Evolutionary conservation across 64 coral and sea anemone genomes (phyloP).

Genomic region (Orbicella faveolata): DNA sequence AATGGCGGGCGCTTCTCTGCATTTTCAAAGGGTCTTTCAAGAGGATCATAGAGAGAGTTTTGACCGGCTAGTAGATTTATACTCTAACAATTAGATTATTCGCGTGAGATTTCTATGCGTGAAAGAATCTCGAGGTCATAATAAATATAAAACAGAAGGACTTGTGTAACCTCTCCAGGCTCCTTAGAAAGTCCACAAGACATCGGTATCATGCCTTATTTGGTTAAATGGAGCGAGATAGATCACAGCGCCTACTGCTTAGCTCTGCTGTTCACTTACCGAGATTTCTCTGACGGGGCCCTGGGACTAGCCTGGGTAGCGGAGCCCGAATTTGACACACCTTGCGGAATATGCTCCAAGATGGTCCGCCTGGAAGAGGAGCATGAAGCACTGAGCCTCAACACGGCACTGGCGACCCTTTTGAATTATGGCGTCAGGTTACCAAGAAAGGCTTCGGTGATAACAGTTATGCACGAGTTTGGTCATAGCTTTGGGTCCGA

Average conservation of each 20-base stretch:
- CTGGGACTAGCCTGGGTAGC: constrained; percentile 90
- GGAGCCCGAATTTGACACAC: not conserved
- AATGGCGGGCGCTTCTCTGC: too few relatives aligned
- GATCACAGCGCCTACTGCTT: constrained; percentile 77
- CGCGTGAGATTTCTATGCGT: too few relatives aligned
- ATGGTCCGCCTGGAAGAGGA: constrained; percentile 11
- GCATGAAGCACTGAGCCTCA: constrained; percentile 44
- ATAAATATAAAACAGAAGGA: too few relatives aligned
- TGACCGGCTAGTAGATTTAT: too few relatives aligned
- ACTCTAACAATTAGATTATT: too few relatives aligned
- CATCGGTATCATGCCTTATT: constrained; percentile 41
- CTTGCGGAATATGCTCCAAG: constrained; percentile 78
- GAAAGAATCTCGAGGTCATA: too few relatives aligned
- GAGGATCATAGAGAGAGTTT: too few relatives aligned
- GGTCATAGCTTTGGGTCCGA: constrained; percentile 89
- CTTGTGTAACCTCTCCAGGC: constrained; percentile 19
- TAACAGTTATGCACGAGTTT: constrained; percentile 81
- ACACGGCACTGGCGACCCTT: constrained; percentile 65
- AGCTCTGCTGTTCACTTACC: constrained; percentile 83
- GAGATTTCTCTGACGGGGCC: constrained; percentile 59
- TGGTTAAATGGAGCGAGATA: constrained; percentile 81
- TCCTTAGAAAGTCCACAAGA: constrained; percentile 34
- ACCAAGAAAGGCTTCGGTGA: constrained; percentile 50
- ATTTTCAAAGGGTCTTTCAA: too few relatives aligned
- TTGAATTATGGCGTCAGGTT: constrained; percentile 62